Evolutionary conservation across 1,140 invertebrate species (phyloP).

Genomic region (Mya arenaria): DNA sequence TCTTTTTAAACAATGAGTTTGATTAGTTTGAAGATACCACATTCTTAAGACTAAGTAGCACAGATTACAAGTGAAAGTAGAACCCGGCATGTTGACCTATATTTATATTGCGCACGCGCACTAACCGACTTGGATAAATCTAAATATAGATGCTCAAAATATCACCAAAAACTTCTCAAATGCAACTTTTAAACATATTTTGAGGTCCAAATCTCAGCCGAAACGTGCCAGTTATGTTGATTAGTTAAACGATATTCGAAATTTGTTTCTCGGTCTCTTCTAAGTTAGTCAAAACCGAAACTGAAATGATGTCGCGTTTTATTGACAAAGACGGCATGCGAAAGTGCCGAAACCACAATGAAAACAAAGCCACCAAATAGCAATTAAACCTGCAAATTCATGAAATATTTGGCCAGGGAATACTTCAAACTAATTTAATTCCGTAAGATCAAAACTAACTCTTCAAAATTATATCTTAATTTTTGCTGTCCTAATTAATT

Average conservation of each 20-base stretch:
- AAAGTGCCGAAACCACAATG: neutral
- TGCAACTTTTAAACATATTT: too few species aligned
- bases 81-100: slow-evolving; percentile 39
- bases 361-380: neutral
- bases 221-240: neutral
- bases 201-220: neutral
- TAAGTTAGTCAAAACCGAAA: neutral
- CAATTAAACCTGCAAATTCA: slow-evolving; percentile 23
- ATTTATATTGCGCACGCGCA: slow-evolving; percentile 31
- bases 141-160: neutral
- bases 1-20: neutral
- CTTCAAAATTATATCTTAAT: neutral
- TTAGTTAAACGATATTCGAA: neutral
- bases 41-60: neutral
- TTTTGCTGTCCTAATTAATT: neutral
- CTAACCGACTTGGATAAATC: neutral
- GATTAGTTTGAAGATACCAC: neutral
- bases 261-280: neutral
- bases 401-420: neutral
- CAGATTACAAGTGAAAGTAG: neutral
- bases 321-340: neutral
- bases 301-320: neutral
- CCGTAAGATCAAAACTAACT: neutral
- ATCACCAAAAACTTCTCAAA: too few species aligned
- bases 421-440: neutral